A percentile compares a stretch with the other conserved stretches of the same genome.
These are phyloP conservation scores for Atherix ibis DNA, from an alignment of 2,888 invertebrate genomes.

Conservation along the genomic window DNA sequence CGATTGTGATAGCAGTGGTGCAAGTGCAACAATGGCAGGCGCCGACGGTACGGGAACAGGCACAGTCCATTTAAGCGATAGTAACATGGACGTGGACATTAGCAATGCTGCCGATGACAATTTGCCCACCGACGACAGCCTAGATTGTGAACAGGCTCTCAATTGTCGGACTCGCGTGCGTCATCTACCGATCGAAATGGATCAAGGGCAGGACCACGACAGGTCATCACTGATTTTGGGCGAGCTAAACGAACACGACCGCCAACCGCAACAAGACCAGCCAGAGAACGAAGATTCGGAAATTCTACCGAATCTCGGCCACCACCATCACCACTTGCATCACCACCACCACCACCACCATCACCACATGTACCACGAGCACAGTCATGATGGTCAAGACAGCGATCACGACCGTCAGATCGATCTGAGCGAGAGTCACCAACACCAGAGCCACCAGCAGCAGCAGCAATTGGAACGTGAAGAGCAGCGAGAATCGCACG, in stretches of 20 bases:
- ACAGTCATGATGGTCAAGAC: neutral
- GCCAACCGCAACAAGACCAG: too few relatives aligned
- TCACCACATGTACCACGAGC: neutral
- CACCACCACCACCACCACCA: neutral
- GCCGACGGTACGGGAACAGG: neutral
- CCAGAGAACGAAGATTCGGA: too few relatives aligned
- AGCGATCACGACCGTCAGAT: neutral
- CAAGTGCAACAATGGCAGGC: neutral
- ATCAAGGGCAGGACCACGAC: too few relatives aligned
- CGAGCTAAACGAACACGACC: too few relatives aligned
- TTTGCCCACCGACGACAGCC: neutral
- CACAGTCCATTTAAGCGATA: neutral
- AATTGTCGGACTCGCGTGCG: too few relatives aligned
- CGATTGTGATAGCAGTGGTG: neutral
- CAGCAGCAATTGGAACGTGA: neutral
- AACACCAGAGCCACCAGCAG: neutral
- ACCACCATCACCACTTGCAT: conserved; percentile 7
- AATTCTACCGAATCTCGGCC: neutral
- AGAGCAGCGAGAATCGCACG: neutral
- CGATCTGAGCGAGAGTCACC: neutral
- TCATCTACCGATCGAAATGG: too few relatives aligned
- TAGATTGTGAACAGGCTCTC: too few relatives aligned
- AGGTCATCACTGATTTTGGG: too few relatives aligned
- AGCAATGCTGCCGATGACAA: neutral
- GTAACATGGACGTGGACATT: neutral